Base-by-base conservation (phyloP, 2,113 vertebrate species). In the Lethenteron reissneri region DNA sequence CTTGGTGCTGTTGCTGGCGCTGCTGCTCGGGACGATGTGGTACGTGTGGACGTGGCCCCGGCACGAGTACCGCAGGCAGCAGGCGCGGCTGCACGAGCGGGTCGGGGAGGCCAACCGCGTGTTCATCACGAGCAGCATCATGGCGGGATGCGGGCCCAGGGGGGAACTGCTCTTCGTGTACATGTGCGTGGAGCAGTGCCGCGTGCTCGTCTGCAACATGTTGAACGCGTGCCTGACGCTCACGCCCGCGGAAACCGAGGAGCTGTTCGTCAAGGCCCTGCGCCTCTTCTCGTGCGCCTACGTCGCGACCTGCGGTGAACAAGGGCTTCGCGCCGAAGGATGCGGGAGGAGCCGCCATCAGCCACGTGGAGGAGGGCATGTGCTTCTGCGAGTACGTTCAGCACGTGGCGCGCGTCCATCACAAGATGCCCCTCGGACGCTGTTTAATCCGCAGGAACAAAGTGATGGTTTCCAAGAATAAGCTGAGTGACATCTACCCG, bases 331-430 rank as follows among this genome's bases (percentile, higher is more conserved):
- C 79, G 1, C 75, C 72, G 58, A n/a, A 1, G 1, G 58, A 11
- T 3, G 74, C 57, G 8, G 58, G 11, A 0, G 57, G 74, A 25
- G 77, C 79, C 77, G 57, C 62, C 58, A 75, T 41, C 41, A 41
- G 78, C 25, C 75, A 74, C 74, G 21, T 74, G 70, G 57, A 73
- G n/a, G 59, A 73, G n/a, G 78, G 76, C 1, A 57, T 79, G 21
- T 82, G 78, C 57, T 83, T 82, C 73, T 81, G 81, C 73, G 79
- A 79, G 72, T 79, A 80, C 9, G 74, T 83, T 59, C 5, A 41
- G 41, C 41, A 41, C 41, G 41, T 41, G 41, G 41, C 41, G 41
- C 41, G 41, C 41, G 41, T 41, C 41, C 41, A 41, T 41, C 41
- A 41, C 41, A 41, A 41, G 41, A 41, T 41, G 41, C 41, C 41